A percentile compares a stretch with the other conserved stretches of the same genome.
Evolutionary conservation across 2,888 invertebrate genomes (phyloP).

Genomic region (Amblyteles armatorius): DNA sequence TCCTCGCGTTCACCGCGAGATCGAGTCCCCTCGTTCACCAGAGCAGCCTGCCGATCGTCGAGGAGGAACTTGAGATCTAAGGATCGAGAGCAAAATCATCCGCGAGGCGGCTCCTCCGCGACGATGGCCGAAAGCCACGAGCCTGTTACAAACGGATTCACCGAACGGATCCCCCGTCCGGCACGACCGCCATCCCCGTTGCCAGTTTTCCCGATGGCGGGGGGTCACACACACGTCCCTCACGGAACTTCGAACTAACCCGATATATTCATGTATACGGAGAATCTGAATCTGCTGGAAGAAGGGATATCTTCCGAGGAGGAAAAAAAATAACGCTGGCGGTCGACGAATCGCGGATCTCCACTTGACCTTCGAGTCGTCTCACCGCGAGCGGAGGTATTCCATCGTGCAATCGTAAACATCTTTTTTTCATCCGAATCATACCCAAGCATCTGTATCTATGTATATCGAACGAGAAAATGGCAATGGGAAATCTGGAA

Average conservation of each 20-base stretch:
- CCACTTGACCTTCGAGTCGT: neutral
- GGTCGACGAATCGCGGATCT: neutral
- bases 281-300: neutral
- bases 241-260: neutral
- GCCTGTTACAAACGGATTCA: slow-evolving; percentile 36
- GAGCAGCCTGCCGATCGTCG: slow-evolving; percentile 87
- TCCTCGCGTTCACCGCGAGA: slow-evolving; percentile 86
- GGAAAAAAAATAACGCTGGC: neutral
- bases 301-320: neutral
- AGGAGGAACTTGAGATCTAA: slow-evolving; percentile 87
- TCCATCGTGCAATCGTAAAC: neutral
- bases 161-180: neutral
- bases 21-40: slow-evolving; percentile 86
- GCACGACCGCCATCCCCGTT: neutral
- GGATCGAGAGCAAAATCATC: slow-evolving; percentile 26
- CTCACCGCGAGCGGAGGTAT: neutral
- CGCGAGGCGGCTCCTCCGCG: slow-evolving; percentile 42
- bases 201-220: neutral
- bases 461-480: neutral
- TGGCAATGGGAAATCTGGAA: neutral
- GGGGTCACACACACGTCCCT: neutral
- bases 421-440: neutral
- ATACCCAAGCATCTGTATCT: neutral
- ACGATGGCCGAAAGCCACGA: slow-evolving; percentile 71
- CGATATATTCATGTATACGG: neutral